phyloP scores from a whole-genome alignment of 2,113 vertebrate genomes.

The Siniperca knerii region DNA sequence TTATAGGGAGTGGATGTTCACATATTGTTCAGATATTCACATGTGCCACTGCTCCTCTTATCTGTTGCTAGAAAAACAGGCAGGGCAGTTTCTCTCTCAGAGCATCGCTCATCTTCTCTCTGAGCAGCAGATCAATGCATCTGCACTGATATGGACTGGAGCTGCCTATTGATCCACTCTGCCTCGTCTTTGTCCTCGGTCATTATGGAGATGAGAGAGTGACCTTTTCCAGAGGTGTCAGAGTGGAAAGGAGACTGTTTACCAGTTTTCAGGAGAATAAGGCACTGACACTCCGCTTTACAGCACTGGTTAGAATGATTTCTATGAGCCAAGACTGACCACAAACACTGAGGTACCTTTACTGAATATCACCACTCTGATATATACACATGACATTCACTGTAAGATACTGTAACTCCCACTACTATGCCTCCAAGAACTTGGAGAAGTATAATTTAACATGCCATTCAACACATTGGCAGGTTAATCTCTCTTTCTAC shows the following conservation, averaged over 20 bases:
- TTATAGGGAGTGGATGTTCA: neutral
- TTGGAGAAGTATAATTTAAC: neutral
- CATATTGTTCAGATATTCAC: slow-evolving; percentile 4
- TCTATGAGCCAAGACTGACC: neutral
- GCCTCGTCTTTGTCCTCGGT: slow-evolving; percentile 74
- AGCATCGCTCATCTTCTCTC: slow-evolving; percentile 59
- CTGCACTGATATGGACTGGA: slow-evolving; percentile 71
- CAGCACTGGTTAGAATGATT: neutral
- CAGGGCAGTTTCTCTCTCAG: slow-evolving; percentile 35
- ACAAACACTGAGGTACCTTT: neutral
- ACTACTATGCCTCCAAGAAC: neutral
- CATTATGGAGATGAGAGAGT: slow-evolving; percentile 78
- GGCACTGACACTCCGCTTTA: neutral
- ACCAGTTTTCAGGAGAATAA: slow-evolving; percentile 31
- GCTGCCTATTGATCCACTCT: slow-evolving; percentile 75
- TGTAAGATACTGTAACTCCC: neutral
- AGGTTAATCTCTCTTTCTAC: neutral
- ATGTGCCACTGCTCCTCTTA: slow-evolving; percentile 21
- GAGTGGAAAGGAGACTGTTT: slow-evolving; percentile 54
- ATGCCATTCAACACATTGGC: neutral
- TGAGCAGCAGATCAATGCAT: slow-evolving; percentile 72
- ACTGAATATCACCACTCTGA: neutral
- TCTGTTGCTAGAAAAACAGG: slow-evolving; percentile 47
- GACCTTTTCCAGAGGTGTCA: slow-evolving; percentile 76
- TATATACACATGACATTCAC: neutral